Percentiles rank a stretch among this genome's conserved stretches.
These are phyloP conservation scores for Brachyptera risi DNA, from an alignment of 2,888 invertebrate genomes.

Conservation along the genomic window DNA sequence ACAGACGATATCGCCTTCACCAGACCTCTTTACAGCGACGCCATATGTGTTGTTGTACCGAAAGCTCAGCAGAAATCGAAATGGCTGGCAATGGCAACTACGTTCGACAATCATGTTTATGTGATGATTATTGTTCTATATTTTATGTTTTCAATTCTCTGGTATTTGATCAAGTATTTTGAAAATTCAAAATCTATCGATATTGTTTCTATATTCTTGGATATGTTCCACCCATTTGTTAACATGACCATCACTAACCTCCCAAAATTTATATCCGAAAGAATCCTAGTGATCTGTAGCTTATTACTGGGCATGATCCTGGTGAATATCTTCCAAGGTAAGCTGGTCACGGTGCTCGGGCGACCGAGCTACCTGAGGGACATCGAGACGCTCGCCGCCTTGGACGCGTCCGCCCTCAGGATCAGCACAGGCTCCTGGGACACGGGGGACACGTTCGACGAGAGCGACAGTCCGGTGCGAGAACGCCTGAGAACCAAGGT, in stretches of 20 bases:
- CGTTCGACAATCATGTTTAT: neutral
- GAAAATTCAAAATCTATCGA: neutral
- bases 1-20: conserved; percentile 43
- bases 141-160: neutral
- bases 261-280: conserved; percentile 43
- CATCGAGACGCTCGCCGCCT: conserved; percentile 44
- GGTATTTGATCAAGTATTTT: neutral
- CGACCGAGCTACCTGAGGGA: conserved; percentile 45
- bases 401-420: conserved; percentile 44
- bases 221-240: conserved; percentile 44
- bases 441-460: neutral
- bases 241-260: conserved; percentile 41
- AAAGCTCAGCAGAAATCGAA: conserved; percentile 45
- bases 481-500: neutral
- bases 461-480: neutral
- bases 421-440: conserved; percentile 43
- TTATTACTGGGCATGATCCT: conserved; percentile 45
- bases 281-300: conserved; percentile 42
- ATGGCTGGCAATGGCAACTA: conserved; percentile 42
- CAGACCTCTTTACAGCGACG: conserved; percentile 42
- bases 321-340: conserved; percentile 45
- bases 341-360: conserved; percentile 46
- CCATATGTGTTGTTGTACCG: conserved; percentile 46
- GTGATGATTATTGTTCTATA: neutral
- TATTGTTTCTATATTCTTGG: conserved; percentile 31